These are phyloP conservation scores for Sorex maritimensis DNA, from an alignment of 2,797 vertebrate species.

Conservation along the genomic window DNA sequence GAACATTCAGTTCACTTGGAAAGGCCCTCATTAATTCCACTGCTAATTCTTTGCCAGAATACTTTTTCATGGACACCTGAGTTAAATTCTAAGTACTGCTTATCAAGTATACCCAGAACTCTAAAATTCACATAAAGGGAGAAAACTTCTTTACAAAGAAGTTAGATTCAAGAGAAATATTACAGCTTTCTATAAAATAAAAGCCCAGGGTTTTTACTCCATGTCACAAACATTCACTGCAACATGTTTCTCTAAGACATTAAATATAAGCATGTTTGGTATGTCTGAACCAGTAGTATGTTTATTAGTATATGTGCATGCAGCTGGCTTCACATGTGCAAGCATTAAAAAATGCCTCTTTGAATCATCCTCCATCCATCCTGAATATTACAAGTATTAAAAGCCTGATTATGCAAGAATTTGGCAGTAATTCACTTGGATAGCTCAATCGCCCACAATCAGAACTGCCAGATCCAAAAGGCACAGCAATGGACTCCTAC, in stretches of 20 bases:
- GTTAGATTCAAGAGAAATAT: neutral
- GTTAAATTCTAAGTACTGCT: slow-evolving; percentile 29
- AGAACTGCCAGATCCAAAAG: neutral
- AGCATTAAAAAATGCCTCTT: neutral
- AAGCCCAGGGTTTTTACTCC: neutral
- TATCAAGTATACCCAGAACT: neutral
- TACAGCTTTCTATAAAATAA: neutral
- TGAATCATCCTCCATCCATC: neutral
- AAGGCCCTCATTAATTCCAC: slow-evolving; percentile 19
- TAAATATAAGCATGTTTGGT: neutral
- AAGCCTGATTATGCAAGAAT: neutral
- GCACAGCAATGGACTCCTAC: neutral
- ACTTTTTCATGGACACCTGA: neutral
- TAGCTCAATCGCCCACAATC: neutral
- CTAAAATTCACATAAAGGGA: slow-evolving; percentile 35
- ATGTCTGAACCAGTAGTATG: neutral
- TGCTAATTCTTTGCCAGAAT: slow-evolving; percentile 34
- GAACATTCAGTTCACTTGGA: slow-evolving; percentile 47
- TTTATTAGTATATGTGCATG: neutral
- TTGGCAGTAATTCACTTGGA: neutral
- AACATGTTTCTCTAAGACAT: neutral
- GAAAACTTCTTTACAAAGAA: neutral
- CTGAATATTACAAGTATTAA: neutral
- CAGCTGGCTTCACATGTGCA: slow-evolving; percentile 15
- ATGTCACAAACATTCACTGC: neutral